Evolutionary conservation across 1,140 invertebrate genomes (phyloP), one percentile per base, ranked within the genome.

Genomic region (Bombus picipes): DNA sequence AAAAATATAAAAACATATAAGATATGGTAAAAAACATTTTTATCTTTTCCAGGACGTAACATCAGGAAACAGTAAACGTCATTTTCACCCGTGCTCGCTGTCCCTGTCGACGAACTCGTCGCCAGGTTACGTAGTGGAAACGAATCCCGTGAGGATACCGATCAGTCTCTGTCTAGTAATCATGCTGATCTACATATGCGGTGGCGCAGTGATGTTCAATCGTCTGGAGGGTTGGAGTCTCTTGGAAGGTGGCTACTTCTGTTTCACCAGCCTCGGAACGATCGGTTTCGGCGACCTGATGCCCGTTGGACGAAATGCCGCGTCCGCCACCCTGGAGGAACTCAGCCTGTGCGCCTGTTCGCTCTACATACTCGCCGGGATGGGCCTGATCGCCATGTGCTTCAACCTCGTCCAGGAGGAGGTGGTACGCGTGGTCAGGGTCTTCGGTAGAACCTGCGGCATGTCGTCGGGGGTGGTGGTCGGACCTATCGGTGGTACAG

Each of bases 351-450:
- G 98, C 81, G 97, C 97, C 37, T 97, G 97, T 84, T 97, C 98
- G 34, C 95, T 98, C 41, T 99, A 99, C 94, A 98, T 99, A 72
- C 95, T 99, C 43, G 97, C 99, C 68, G 99, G 99, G 32, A 98
- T 99, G 96, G 98, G 98, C 10, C 96, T 99, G 78, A 97, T 99
- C 84, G 98, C 98, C 32, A 99, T 99, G 98, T 99, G 98, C 94
- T 99, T 99, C 95, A 99, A 98, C 94, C 95, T 99, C 71, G 98
- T 99, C 85, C 98, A 99, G 95, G 98, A 99, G 91, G 98, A 99
- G 94, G 97, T 99, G 89, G 97, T 98, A 83, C 93, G 96, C 81
- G 95, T 97, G 91, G 94, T 97, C 91, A 96, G 97, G 83, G 96
- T 96, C 81, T 96, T 96, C 90, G 95, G 96, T 90, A 93, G 94